These are phyloP conservation scores for Scomber scombrus DNA, from an alignment of 2,113 vertebrate genomes.

Conservation along the genomic window DNA sequence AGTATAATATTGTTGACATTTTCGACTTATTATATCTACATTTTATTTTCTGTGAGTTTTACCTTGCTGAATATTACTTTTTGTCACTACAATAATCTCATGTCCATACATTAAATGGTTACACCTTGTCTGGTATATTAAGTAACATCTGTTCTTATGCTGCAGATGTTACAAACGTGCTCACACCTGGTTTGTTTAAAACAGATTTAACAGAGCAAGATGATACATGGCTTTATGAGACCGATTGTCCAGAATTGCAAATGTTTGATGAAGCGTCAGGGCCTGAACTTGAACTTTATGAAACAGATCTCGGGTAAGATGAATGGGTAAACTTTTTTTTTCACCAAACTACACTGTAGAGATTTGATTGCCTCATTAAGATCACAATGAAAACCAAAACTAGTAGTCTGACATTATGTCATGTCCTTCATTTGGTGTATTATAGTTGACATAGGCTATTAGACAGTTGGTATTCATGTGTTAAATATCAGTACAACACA, in stretches of 20 bases:
- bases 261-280: not conserved
- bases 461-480: too few relatives aligned
- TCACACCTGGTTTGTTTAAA: not conserved
- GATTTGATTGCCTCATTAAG: too few relatives aligned
- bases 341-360: too few relatives aligned
- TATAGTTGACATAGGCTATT: too few relatives aligned
- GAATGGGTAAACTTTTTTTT: too few relatives aligned
- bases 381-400: too few relatives aligned
- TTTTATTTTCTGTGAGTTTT: not conserved
- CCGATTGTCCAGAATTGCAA: not conserved
- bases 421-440: too few relatives aligned
- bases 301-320: not conserved
- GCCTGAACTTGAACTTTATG: not conserved
- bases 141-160: not conserved
- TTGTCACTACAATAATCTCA: not conserved
- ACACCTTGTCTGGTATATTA: not conserved
- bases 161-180: not conserved
- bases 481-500: too few relatives aligned
- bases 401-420: too few relatives aligned
- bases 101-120: not conserved
- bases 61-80: not conserved
- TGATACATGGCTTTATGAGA: not conserved
- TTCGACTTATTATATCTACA: not conserved
- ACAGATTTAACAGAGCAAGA: not conserved
- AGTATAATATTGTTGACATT: not conserved